Evolutionary conservation across 1,140 invertebrate genomes (phyloP).

Genomic region (Anastrepha ludens): DNA sequence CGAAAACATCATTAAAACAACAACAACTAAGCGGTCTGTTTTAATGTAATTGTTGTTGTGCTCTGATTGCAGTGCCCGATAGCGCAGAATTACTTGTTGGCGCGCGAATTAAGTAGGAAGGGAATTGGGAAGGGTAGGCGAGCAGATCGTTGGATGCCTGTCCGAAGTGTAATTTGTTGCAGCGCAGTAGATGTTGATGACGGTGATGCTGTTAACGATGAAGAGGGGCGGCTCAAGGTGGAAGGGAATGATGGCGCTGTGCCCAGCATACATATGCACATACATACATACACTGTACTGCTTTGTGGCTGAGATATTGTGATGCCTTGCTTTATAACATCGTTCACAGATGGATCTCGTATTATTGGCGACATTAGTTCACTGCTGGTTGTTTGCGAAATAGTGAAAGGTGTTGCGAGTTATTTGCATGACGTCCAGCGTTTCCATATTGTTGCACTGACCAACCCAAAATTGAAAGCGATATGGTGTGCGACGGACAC

Average conservation of each 20-base stretch:
- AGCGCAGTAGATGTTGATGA: not conserved
- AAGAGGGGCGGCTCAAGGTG: not conserved
- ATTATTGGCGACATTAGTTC: slow-evolving; percentile 11
- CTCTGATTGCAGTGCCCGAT: slow-evolving; percentile 42
- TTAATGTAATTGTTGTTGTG: not conserved
- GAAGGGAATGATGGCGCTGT: too few relatives aligned
- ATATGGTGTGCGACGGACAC: slow-evolving; percentile 1
- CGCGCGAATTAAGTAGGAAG: slow-evolving; percentile 11
- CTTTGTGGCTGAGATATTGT: not conserved
- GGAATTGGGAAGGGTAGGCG: slow-evolving; percentile 8
- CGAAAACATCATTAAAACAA: slow-evolving; percentile 35
- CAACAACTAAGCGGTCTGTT: not conserved
- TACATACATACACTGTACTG: not conserved
- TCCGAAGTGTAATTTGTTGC: slow-evolving; percentile 3
- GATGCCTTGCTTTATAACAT: not conserved
- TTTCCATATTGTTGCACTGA: slow-evolving; percentile 24
- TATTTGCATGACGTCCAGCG: slow-evolving; percentile 39
- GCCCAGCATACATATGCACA: not conserved
- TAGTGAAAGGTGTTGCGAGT: slow-evolving; percentile 47
- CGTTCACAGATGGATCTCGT: not conserved
- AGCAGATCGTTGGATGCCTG: slow-evolving; percentile 3
- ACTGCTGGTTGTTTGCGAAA: slow-evolving; percentile 12
- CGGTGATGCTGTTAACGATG: not conserved
- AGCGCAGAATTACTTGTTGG: slow-evolving; percentile 33
- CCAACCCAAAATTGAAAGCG: slow-evolving; percentile 36